Evolutionary conservation across 2,888 invertebrate genomes (phyloP).

Genomic region (Ennomos erosarius): DNA sequence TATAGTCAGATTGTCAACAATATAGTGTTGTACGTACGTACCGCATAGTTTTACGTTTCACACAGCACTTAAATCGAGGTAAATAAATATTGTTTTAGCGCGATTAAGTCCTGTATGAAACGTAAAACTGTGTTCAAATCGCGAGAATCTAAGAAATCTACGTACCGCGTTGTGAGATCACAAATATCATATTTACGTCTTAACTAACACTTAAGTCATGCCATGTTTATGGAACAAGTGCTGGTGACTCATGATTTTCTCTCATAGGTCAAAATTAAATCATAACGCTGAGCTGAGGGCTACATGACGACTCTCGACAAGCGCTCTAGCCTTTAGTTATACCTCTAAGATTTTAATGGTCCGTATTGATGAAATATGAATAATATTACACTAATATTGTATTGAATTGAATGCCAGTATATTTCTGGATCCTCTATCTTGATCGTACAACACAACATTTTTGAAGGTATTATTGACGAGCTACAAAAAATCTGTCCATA

Average conservation of each 20-base stretch:
- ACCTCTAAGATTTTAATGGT: background rate
- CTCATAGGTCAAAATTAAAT: constrained; percentile 49
- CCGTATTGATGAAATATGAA: constrained; percentile 9
- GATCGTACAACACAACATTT: background rate
- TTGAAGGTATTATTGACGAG: too few species aligned
- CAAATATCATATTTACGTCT: constrained; percentile 5
- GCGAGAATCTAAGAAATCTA: too few species aligned
- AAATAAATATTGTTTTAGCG: too few species aligned
- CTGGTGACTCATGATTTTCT: constrained; percentile 38
- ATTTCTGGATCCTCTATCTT: background rate
- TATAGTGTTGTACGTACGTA: too few species aligned
- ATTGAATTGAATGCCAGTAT: too few species aligned
- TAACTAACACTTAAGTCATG: constrained; percentile 8
- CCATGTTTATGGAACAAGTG: constrained; percentile 31
- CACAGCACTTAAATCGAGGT: too few species aligned
- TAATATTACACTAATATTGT: too few species aligned
- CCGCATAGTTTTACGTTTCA: too few species aligned
- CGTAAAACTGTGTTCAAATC: too few species aligned
- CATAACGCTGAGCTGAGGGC: constrained; percentile 34
- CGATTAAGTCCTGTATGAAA: too few species aligned
- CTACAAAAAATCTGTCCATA: too few species aligned
- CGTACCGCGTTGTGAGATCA: constrained; percentile 7
- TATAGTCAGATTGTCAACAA: too few species aligned
- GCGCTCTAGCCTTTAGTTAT: constrained; percentile 11
- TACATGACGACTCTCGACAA: constrained; percentile 25